Conservation (phyloP, 2,888 invertebrate species). For the Eristalis tenax region DNA sequence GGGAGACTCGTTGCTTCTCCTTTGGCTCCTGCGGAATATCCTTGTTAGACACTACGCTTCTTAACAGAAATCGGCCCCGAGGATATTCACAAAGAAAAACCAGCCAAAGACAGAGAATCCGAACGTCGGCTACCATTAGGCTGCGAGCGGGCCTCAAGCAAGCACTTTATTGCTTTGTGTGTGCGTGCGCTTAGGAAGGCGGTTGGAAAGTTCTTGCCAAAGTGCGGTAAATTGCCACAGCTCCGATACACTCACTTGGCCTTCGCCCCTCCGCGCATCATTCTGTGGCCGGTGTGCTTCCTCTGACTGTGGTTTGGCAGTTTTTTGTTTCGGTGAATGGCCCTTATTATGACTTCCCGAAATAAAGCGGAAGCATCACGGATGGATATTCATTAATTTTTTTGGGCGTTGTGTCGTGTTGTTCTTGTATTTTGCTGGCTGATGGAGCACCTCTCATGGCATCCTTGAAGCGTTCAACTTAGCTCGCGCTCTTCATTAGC, state of each 20-base stretch:
- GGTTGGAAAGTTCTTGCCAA: not conserved
- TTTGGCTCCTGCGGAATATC: constrained; percentile 20
- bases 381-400: not conserved
- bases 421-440: not conserved
- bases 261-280: not conserved
- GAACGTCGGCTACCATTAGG: not conserved
- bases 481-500: not conserved
- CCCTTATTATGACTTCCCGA: not conserved
- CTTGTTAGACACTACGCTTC: constrained; percentile 39
- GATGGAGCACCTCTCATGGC: constrained; percentile 3
- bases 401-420: not conserved
- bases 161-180: not conserved
- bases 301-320: not conserved
- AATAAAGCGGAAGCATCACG: not conserved
- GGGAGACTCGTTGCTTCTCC: not conserved
- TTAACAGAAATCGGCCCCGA: constrained; percentile 37
- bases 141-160: not conserved
- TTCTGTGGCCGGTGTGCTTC: not conserved
- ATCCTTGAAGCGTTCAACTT: not conserved
- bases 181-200: not conserved
- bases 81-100: constrained; percentile 46
- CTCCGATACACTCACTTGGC: not conserved
- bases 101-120: constrained; percentile 2
- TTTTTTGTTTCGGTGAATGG: not conserved
- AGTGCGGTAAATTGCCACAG: constrained; percentile 1